These are phyloP conservation scores for Merluccius polli DNA, from an alignment of 2,797 vertebrate species.

Conservation along the genomic window DNA sequence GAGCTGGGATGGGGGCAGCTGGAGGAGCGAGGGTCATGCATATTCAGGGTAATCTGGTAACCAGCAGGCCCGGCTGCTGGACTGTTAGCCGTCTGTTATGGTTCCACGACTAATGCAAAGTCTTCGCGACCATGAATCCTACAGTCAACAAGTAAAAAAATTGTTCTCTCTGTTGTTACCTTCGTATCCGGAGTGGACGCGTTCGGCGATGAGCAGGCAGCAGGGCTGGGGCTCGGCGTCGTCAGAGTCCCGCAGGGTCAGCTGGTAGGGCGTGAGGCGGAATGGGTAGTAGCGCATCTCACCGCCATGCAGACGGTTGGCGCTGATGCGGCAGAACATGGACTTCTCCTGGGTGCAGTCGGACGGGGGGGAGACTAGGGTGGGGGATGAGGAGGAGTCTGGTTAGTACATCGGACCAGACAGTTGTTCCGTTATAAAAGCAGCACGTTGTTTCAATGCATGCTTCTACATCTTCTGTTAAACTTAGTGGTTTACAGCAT, in stretches of 20 bases:
- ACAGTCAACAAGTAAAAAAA: too few species aligned
- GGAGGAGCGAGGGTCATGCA: neutral
- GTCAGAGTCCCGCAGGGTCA: slow-evolving; percentile 80
- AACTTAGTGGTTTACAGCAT: too few species aligned
- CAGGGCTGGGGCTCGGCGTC: slow-evolving; percentile 79
- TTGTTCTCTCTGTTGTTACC: slow-evolving; percentile 75
- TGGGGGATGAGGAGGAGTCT: neutral
- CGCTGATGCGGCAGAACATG: slow-evolving; percentile 91
- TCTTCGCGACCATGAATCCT: too few species aligned
- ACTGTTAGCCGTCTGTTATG: neutral
- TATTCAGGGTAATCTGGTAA: neutral
- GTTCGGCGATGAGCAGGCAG: slow-evolving; percentile 86
- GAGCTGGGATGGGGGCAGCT: too few species aligned
- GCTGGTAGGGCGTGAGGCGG: slow-evolving; percentile 85
- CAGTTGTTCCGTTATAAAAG: too few species aligned
- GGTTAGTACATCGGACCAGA: neutral
- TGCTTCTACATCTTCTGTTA: too few species aligned
- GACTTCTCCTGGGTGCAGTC: slow-evolving; percentile 85
- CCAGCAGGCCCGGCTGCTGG: too few species aligned
- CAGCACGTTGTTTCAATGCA: too few species aligned
- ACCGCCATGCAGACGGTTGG: slow-evolving; percentile 63
- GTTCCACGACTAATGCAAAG: neutral
- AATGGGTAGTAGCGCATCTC: slow-evolving; percentile 78
- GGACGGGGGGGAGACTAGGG: slow-evolving; percentile 63
- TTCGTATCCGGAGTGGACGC: slow-evolving; percentile 88